Evolutionary conservation across 2,797 vertebrate species (phyloP).

Genomic region (Sebastes iracundus): DNA sequence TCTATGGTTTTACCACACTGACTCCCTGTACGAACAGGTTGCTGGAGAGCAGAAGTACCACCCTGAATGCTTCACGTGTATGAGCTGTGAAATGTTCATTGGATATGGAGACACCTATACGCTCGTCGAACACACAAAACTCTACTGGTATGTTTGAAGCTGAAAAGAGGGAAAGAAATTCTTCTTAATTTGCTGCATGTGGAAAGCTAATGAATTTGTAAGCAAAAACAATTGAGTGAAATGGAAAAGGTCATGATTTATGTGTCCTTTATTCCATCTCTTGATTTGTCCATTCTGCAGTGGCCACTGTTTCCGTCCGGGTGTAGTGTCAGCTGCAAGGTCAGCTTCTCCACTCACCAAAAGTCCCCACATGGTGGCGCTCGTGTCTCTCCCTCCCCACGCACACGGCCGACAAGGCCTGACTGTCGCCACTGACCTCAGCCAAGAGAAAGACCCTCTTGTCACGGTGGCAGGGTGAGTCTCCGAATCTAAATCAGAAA

Average conservation of each 20-base stretch:
- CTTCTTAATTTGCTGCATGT: not conserved
- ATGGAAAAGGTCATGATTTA: not conserved
- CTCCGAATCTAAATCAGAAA: not conserved
- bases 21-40: constrained; percentile 79
- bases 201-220: not conserved
- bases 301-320: constrained; percentile 91
- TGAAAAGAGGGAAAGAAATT: not conserved
- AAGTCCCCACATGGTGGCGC: constrained; percentile 91
- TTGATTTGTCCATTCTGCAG: constrained; percentile 66
- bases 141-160: constrained; percentile 83
- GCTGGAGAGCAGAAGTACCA: constrained; percentile 97
- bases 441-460: constrained; percentile 50
- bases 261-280: not conserved
- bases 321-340: constrained; percentile 78
- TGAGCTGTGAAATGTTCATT: constrained; percentile 88
- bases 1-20: not conserved
- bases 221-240: not conserved
- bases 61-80: constrained; percentile 95
- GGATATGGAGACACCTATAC: constrained; percentile 95
- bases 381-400: constrained; percentile 92
- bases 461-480: constrained; percentile 91
- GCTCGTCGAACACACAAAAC: constrained; percentile 90
- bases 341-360: constrained; percentile 81
- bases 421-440: constrained; percentile 84
- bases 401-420: constrained; percentile 84